Base-by-base conservation (phyloP, 2,888 invertebrate species). In the Tiphia femorata region DNA sequence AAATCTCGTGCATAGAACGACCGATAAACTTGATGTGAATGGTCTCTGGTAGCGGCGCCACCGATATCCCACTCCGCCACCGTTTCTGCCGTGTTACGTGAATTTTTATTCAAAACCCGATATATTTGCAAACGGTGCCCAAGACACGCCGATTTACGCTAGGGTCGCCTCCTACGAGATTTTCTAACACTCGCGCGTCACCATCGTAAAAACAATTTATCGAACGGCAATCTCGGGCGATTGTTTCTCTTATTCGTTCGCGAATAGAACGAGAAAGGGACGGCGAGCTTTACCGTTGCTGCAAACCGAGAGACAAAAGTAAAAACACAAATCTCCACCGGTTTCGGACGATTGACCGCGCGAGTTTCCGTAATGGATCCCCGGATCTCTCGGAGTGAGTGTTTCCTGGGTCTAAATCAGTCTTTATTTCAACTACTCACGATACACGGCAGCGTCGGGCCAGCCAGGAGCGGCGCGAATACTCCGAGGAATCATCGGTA, bases 321-420 rank as follows among this genome's bases (percentile, higher is more conserved):
- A 58, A 71, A 72, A 73, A 75, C 79, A 80, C 79, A 78, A 80
- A 81, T 81, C 81, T 81, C 72, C 61, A 42, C 66, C 69, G 73
- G 75, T 76, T 71, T 73, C 78, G 79, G 76, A 69, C 70, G 75
- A 79, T 78, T 79, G 75, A 74, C 70, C 73, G 69, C 72, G 75
- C 61, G 74, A 77, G 76, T 77, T 72, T 72, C 47, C 71, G 75
- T 82, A 82, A 82, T 82, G 82, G 81, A 81, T 77, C 77, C 75
- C 80, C 80, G 81, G 80, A 82, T 80, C 76, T 78, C 70, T 67
- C 64, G 66, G 73, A 68, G 70, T 58, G 72, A 76, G 71, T 71
- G 76, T 78, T 80, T 78, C 77, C 80, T 76, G 79, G 70, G 76
- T 65, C 70, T 72, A 58, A 61, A 64, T 61, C 68, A 57, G 62